phyloP scores from a whole-genome alignment of 2,888 invertebrate genomes.

The Pachycephus smyrnensis region DNA sequence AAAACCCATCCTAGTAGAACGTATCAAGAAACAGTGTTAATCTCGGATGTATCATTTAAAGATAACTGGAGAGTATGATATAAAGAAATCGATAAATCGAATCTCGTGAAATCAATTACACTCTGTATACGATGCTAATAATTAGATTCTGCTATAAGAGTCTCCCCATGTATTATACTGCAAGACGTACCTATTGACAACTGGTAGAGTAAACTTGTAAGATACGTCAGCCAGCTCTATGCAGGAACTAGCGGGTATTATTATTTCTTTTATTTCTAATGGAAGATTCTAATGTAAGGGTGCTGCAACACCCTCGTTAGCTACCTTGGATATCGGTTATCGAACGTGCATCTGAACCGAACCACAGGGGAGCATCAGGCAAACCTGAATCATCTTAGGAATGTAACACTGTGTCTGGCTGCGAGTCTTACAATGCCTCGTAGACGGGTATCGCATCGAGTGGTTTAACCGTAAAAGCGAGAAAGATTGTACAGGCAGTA shows the following conservation, averaged over 20 bases:
- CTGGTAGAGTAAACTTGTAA: neutral
- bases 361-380: slow-evolving; percentile 26
- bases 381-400: slow-evolving; percentile 48
- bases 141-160: neutral
- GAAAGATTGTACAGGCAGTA: neutral
- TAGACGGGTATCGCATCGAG: slow-evolving; percentile 5
- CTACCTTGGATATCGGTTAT: slow-evolving; percentile 13
- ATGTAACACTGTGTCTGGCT: slow-evolving; percentile 43
- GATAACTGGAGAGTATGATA: neutral
- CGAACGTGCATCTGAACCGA: slow-evolving; percentile 21
- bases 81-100: neutral
- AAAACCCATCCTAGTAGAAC: neutral
- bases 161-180: neutral
- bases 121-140: neutral
- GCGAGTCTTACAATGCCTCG: slow-evolving; percentile 29
- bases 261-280: neutral
- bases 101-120: neutral
- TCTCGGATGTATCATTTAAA: neutral
- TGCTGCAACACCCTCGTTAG: slow-evolving; percentile 6
- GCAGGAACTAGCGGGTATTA: neutral
- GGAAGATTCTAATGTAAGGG: neutral
- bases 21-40: neutral
- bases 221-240: neutral
- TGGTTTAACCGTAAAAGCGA: neutral
- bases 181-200: neutral